Percentiles rank a stretch among this genome's conserved stretches.
phyloP scores from a whole-genome alignment of 2,797 vertebrate species.

The Pseudomugil gertrudae region DNA sequence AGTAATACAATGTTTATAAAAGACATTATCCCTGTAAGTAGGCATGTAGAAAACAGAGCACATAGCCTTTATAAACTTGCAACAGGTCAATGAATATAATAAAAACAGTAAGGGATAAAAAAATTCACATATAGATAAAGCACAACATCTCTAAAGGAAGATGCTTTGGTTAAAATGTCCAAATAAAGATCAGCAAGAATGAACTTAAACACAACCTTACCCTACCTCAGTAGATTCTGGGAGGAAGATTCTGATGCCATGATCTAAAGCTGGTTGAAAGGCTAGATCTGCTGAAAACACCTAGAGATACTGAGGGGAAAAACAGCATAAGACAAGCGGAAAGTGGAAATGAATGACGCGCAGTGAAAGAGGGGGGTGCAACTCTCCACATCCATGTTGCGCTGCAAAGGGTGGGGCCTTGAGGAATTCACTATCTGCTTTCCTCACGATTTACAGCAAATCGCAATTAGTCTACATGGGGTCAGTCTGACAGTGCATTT shows the following conservation, averaged over 20 bases:
- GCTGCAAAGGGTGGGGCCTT: conserved; percentile 85
- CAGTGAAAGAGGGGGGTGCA: conserved; percentile 31
- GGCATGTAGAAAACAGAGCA: conserved; percentile 43
- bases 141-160: not conserved
- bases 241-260: conserved; percentile 36
- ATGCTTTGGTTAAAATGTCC: not conserved
- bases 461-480: conserved; percentile 61
- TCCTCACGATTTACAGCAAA: conserved; percentile 64
- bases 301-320: conserved; percentile 47
- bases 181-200: conserved; percentile 12
- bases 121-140: not conserved
- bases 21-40: conserved; percentile 57
- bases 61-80: conserved; percentile 36
- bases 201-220: conserved; percentile 28
- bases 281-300: conserved; percentile 41
- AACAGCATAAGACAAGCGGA: conserved; percentile 58
- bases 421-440: conserved; percentile 77
- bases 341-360: conserved; percentile 69
- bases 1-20: conserved; percentile 37
- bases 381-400: conserved; percentile 79
- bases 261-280: conserved; percentile 35
- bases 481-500: conserved; percentile 45
- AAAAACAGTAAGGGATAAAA: not conserved
- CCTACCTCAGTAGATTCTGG: conserved; percentile 70
- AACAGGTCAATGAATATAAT: conserved; percentile 57